Evolutionary conservation across 2,113 vertebrate species (phyloP).

Genomic region (Galbula dea): DNA sequence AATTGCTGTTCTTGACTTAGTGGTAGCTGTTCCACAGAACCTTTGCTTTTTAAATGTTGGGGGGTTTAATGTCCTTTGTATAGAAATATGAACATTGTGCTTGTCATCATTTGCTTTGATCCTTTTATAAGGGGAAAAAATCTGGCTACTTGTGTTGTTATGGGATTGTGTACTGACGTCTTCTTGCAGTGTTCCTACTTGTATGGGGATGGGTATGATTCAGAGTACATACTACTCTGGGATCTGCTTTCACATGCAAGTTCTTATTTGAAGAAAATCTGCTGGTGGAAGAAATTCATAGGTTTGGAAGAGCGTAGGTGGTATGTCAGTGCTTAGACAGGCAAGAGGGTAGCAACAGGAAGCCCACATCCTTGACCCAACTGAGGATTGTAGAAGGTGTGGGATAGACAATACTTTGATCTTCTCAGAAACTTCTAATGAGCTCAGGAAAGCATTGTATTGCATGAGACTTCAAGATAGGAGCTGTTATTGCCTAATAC

Average conservation of each 20-base stretch:
- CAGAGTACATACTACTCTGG: background rate
- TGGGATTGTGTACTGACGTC: rapidly evolving
- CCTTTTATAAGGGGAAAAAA: background rate
- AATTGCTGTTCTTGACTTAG: background rate
- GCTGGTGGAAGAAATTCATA: background rate
- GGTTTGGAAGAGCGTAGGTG: background rate
- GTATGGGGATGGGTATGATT: background rate
- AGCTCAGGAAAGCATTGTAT: constrained; percentile 6
- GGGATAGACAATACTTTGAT: background rate
- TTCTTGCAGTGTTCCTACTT: background rate
- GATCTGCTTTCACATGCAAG: background rate
- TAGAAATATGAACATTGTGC: background rate
- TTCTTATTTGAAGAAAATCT: background rate
- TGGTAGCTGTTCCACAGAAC: background rate
- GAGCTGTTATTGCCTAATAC: background rate
- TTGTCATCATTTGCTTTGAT: background rate
- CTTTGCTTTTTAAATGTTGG: background rate
- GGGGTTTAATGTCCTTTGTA: background rate
- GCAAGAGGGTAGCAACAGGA: background rate
- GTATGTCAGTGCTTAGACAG: background rate
- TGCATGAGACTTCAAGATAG: background rate
- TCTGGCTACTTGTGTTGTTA: background rate
- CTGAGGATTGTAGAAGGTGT: background rate
- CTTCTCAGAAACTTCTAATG: background rate
- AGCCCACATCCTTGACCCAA: background rate